Conservation (phyloP, 2,888 invertebrate genomes). For the Unio delphinus region DNA sequence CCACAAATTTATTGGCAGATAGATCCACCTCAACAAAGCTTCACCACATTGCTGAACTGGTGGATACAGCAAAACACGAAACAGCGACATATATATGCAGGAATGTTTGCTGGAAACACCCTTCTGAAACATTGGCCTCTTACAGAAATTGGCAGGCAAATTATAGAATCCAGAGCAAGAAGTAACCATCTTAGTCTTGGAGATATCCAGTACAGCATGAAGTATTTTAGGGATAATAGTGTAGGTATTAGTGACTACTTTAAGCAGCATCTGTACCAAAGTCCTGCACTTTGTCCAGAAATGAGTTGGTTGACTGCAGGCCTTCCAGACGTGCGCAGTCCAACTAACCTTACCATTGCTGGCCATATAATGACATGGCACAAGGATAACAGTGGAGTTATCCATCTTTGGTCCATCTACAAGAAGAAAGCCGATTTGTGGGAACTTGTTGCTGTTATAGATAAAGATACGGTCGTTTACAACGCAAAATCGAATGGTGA, state of each 20-base stretch:
- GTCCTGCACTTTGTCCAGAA: conserved; percentile 44
- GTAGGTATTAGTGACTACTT: conserved; percentile 46
- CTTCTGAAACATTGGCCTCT: conserved; percentile 47
- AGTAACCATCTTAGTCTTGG: conserved; percentile 41
- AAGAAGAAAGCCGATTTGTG: conserved; percentile 27
- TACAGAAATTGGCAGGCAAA: conserved; percentile 54
- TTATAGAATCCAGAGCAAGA: conserved; percentile 42
- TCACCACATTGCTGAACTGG: conserved; percentile 62
- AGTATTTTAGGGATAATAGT: conserved; percentile 46
- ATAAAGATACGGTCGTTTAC: too few relatives aligned
- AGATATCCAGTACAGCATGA: conserved; percentile 60
- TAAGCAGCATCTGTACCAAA: conserved; percentile 36
- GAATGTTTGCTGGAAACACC: conserved; percentile 47
- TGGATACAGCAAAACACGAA: conserved; percentile 58
- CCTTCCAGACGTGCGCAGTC: conserved; percentile 18
- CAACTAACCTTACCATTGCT: conserved; percentile 26
- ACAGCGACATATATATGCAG: conserved; percentile 56
- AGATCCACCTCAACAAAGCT: conserved; percentile 63
- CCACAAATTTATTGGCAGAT: conserved; percentile 68
- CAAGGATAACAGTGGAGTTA: conserved; percentile 18
- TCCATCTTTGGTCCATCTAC: conserved; percentile 47
- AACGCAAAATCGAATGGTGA: too few relatives aligned
- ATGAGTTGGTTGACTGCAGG: conserved; percentile 48
- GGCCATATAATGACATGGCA: conserved; percentile 36
- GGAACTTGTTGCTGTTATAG: conserved; percentile 14